Base-by-base conservation (phyloP, 2,888 invertebrate genomes). In the Leptinotarsa juncta region DNA sequence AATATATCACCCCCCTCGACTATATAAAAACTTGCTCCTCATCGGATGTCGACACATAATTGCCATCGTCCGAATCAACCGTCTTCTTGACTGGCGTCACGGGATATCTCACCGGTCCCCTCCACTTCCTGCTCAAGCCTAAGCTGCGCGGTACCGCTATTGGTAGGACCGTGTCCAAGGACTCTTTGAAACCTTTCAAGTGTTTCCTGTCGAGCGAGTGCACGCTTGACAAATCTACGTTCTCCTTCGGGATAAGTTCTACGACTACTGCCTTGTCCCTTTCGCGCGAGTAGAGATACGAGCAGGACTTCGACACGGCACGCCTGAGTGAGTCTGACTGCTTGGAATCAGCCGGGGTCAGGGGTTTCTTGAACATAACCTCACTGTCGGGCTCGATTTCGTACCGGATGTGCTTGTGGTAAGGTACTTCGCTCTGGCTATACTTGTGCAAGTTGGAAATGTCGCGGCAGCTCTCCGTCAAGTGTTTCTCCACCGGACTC, bases 1-100 rank as follows among this genome's bases (percentile, higher is more conserved):
- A 32, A 7, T 32, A 32, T 32, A 14, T 20, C 14, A 4, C 20
- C 15, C 48, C 16, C 49, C 23, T 65, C 70, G 3, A 69, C 83
- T 83, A 92, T 86, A 92, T 91, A 89, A 92, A 92, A 87, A 92
- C 91, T 86, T 92, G 92, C 85, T 92, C 92, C 83, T 92, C 91
- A 83, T 92, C 91, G 1, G 91, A 91, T 81, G 83, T 85, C 48
- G 83, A 83, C 78, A 90, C 89, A 86, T 89, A 89, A 42, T 72
- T 71, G 55, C 65, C 70, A 20, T 77, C 79, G 15, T 70, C 71
- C 3, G 60, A 66, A 66, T 74, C 87, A 66, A 87, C 86, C 69
- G 67, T 81, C 80, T 86, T 86, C 82, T 92, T 92, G 71, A 91
- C 90, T 60, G 92, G 92, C 50, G 92, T 92, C 7, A 92, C 92